These are phyloP conservation scores for Diaprepes abbreviatus DNA, from an alignment of 2,888 invertebrate species.

Conservation along the genomic window DNA sequence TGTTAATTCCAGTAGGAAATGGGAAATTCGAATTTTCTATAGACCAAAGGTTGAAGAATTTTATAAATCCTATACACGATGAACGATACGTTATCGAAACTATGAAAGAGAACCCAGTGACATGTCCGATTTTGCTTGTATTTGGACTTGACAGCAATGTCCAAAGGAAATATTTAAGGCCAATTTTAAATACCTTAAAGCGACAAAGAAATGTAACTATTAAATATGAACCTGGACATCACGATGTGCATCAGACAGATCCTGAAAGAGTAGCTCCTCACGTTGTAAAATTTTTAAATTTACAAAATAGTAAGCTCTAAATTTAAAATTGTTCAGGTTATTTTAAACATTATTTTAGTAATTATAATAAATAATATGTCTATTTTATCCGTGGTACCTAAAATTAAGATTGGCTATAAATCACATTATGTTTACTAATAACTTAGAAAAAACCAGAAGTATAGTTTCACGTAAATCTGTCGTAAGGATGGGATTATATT, in stretches of 20 bases:
- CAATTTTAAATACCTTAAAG: constrained; percentile 54
- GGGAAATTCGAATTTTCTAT: constrained; percentile 71
- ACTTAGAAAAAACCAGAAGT: too few relatives aligned
- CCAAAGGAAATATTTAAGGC: constrained; percentile 53
- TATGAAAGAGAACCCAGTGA: constrained; percentile 59
- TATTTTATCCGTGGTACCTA: too few relatives aligned
- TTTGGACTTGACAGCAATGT: constrained; percentile 53
- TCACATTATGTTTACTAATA: too few relatives aligned
- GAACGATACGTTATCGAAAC: constrained; percentile 59
- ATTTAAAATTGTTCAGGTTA: constrained; percentile 3
- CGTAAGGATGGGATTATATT: too few relatives aligned
- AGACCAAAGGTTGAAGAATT: constrained; percentile 70
- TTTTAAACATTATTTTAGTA: too few relatives aligned
- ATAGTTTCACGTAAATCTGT: too few relatives aligned
- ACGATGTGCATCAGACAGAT: constrained; percentile 74
- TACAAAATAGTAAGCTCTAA: constrained; percentile 57
- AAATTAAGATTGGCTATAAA: too few relatives aligned
- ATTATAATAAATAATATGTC: too few relatives aligned
- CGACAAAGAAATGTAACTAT: constrained; percentile 57
- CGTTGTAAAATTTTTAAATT: constrained; percentile 58
- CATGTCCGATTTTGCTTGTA: constrained; percentile 65
- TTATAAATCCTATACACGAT: constrained; percentile 63
- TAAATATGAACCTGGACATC: constrained; percentile 70
- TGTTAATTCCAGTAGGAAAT: constrained; percentile 65
- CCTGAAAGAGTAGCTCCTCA: constrained; percentile 69